phyloP scores from a whole-genome alignment of 2,113 vertebrate species.

The Bostrychus sinensis region DNA sequence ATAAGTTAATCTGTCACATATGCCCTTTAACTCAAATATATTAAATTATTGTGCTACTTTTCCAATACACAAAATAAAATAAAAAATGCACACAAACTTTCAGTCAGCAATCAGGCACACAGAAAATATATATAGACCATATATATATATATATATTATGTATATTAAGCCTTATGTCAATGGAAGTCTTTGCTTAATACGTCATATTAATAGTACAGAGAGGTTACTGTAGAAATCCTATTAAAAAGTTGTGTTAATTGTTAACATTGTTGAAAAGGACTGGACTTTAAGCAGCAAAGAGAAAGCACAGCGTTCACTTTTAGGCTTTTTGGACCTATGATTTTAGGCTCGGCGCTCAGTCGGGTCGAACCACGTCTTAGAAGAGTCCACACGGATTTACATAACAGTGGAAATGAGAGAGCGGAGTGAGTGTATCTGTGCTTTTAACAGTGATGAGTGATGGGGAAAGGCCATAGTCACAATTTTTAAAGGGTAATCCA shows the following conservation, averaged over 20 bases:
- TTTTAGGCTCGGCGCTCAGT: conserved; percentile 13
- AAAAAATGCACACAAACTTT: conserved; percentile 46
- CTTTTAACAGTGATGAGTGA: conserved; percentile 51
- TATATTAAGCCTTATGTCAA: conserved; percentile 36
- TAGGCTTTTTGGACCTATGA: conserved; percentile 11
- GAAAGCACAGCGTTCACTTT: conserved; percentile 43
- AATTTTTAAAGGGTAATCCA: conserved; percentile 46
- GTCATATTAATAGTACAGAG: conserved; percentile 38
- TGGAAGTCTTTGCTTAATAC: conserved; percentile 29
- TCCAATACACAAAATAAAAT: conserved; percentile 17
- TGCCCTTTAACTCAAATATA: conserved; percentile 11
- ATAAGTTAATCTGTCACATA: conserved; percentile 13
- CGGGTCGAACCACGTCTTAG: conserved; percentile 20
- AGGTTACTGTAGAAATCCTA: conserved; percentile 24
- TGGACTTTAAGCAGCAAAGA: conserved; percentile 27
- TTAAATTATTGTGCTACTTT: conserved; percentile 64
- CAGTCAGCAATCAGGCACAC: conserved; percentile 43
- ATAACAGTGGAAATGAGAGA: conserved; percentile 5
- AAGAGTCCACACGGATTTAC: conserved; percentile 23
- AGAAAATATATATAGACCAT: conserved; percentile 21
- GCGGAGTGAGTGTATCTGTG: conserved; percentile 39
- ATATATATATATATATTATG: background rate
- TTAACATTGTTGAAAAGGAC: conserved; percentile 18
- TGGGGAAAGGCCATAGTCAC: conserved; percentile 44
- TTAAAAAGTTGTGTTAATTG: conserved; percentile 20